phyloP scores from a whole-genome alignment of 2,113 vertebrate species.

The Nymphicus hollandicus region DNA sequence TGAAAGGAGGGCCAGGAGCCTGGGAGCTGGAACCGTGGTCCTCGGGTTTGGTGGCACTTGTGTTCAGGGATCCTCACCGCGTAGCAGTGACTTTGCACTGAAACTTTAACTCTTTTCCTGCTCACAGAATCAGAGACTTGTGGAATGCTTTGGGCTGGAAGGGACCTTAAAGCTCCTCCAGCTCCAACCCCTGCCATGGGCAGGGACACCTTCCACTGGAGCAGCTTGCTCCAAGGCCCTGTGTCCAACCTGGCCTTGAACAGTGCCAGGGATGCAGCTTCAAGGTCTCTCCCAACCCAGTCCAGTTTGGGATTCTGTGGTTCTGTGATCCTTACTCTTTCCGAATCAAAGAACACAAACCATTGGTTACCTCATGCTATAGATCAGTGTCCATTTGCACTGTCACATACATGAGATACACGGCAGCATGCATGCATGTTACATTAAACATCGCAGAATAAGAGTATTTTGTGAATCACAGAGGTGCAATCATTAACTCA shows the following conservation, averaged over 20 bases:
- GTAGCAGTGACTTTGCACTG: background rate
- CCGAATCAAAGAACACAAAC: background rate
- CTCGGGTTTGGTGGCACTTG: background rate
- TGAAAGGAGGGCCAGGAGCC: background rate
- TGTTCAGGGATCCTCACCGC: background rate
- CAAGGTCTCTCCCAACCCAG: background rate
- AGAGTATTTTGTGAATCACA: background rate
- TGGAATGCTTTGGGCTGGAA: background rate
- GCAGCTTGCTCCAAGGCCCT: background rate
- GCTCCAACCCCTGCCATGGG: background rate
- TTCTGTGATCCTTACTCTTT: background rate
- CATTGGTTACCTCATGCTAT: background rate
- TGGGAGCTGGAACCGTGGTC: background rate
- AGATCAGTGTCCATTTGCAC: background rate
- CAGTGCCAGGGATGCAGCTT: background rate
- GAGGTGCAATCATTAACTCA: no score
- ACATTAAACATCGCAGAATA: rapidly evolving
- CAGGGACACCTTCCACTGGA: background rate
- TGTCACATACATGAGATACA: background rate
- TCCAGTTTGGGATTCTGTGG: background rate
- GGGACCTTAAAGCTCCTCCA: background rate
- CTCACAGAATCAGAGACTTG: background rate
- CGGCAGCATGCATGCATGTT: background rate
- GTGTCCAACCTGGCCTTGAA: background rate
- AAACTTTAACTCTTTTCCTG: background rate